These are phyloP conservation scores for Falco punctatus DNA, from an alignment of 2,113 vertebrate genomes.

Conservation along the genomic window DNA sequence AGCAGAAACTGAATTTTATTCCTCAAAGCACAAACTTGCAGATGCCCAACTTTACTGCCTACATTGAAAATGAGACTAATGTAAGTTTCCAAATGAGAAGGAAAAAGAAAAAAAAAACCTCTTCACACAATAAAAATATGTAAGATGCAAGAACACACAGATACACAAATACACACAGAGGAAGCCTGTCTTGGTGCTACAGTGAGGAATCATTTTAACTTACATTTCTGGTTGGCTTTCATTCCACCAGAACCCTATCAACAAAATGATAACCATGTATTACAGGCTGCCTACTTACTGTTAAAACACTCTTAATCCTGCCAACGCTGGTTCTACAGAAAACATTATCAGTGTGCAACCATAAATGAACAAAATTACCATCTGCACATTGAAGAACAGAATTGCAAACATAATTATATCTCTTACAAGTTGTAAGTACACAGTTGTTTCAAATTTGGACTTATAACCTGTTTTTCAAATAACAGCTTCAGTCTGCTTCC, in stretches of 20 bases:
- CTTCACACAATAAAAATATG: not conserved
- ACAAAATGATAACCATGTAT: slow-evolving; percentile 34
- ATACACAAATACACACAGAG: not conserved
- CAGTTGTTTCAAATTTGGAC: slow-evolving; percentile 54
- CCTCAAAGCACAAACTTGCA: not conserved
- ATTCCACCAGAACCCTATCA: slow-evolving; percentile 1
- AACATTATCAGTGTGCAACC: slow-evolving; percentile 41
- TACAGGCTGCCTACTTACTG: slow-evolving; percentile 39
- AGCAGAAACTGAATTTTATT: not conserved
- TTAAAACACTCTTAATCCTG: slow-evolving; percentile 51
- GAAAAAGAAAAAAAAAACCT: not conserved
- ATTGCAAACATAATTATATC: slow-evolving; percentile 62
- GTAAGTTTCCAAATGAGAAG: not conserved
- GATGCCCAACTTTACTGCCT: not conserved
- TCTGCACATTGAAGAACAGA: slow-evolving; percentile 45
- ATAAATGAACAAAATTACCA: slow-evolving; percentile 70
- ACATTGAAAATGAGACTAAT: not conserved
- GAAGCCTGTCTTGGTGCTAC: not conserved
- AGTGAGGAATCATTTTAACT: not conserved
- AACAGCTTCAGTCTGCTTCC: slow-evolving; percentile 46
- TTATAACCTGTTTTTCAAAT: slow-evolving; percentile 52
- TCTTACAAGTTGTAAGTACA: slow-evolving; percentile 43
- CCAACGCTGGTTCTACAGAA: not conserved
- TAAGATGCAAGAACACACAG: not conserved
- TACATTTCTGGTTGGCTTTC: slow-evolving; percentile 3